Percentiles rank a stretch among this genome's conserved stretches.
phyloP scores from a whole-genome alignment of 2,797 vertebrate genomes.

The Sebastes baramenuke region DNA sequence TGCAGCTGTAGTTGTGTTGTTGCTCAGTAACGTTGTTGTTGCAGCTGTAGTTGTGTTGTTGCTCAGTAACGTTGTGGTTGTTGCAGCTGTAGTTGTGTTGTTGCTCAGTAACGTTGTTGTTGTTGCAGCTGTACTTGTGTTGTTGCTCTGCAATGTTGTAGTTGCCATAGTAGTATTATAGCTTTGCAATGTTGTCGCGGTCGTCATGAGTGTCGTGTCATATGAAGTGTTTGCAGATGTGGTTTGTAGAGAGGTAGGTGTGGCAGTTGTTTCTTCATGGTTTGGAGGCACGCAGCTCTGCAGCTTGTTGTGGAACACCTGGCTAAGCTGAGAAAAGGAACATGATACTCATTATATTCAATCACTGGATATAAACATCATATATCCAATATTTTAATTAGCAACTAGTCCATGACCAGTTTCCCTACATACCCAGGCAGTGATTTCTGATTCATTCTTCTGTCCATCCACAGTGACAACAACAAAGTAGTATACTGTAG shows the following conservation, averaged over 20 bases:
- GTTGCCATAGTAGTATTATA: neutral
- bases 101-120: neutral
- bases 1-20: neutral
- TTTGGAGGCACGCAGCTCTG: constrained; percentile 19
- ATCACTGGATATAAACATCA: neutral
- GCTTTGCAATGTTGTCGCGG: neutral
- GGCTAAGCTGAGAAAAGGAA: constrained; percentile 52
- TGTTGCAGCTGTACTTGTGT: neutral
- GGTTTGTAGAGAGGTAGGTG: neutral
- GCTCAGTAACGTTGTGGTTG: neutral
- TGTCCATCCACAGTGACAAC: constrained; percentile 49
- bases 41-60: neutral
- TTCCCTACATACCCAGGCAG: constrained; percentile 60
- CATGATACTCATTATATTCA: neutral
- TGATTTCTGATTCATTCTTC: constrained; percentile 44
- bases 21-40: neutral
- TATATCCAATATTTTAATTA: neutral
- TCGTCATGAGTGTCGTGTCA: neutral
- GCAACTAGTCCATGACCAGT: neutral
- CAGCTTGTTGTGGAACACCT: constrained; percentile 46
- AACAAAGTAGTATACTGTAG: constrained; percentile 64
- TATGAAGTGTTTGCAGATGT: neutral
- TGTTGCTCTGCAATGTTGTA: neutral
- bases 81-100: neutral
- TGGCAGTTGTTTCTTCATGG: neutral